phyloP scores from a whole-genome alignment of 2,113 vertebrate genomes.

The Coracopsis vasa region DNA sequence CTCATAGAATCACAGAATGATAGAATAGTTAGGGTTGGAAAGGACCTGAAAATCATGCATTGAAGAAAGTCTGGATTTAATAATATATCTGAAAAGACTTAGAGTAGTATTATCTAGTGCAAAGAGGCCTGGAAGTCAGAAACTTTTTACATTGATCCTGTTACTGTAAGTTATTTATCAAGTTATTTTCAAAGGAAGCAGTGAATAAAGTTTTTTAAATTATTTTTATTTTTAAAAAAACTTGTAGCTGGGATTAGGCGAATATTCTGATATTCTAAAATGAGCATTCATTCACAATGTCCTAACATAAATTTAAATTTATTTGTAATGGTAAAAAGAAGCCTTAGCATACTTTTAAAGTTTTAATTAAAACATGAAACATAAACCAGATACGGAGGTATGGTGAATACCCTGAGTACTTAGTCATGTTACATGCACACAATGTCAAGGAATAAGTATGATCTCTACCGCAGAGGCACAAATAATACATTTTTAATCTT shows the following conservation, averaged over 20 bases:
- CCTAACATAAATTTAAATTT: background rate
- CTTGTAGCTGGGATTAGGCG: background rate
- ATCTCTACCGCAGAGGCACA: background rate
- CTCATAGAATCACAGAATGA: no score
- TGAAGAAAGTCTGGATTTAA: background rate
- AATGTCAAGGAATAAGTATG: conserved; percentile 4
- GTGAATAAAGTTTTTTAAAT: background rate
- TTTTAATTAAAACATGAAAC: background rate
- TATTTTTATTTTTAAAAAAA: background rate
- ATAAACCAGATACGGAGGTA: background rate
- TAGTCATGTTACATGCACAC: background rate
- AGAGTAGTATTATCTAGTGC: background rate
- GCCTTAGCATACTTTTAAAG: background rate
- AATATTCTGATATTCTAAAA: background rate
- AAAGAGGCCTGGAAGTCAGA: background rate
- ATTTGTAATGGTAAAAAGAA: background rate
- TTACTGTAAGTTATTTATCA: background rate
- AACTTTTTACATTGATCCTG: background rate
- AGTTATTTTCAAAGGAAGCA: background rate
- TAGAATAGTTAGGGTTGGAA: no score
- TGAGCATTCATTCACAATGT: background rate
- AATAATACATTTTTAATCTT: background rate
- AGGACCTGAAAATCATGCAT: no score
- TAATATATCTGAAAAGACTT: background rate
- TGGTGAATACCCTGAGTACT: background rate